These are phyloP conservation scores for Heteromyza rotundicornis DNA, from an alignment of 2,888 invertebrate species.

Conservation along the genomic window DNA sequence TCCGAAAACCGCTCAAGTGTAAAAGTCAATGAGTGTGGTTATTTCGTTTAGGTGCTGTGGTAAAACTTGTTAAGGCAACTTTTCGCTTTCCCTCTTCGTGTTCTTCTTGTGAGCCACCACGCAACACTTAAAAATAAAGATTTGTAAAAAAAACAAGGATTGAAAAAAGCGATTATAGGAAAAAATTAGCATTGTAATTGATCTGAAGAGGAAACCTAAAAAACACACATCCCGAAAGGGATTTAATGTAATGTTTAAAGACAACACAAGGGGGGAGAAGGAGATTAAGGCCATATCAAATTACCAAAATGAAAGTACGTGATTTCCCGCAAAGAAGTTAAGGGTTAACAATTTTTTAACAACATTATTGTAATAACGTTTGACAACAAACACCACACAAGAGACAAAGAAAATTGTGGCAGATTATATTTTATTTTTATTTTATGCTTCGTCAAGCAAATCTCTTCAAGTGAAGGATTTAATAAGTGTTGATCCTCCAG, in stretches of 20 bases:
- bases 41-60: constrained; percentile 51
- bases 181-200: constrained; percentile 56
- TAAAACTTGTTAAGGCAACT: constrained; percentile 42
- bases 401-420: constrained; percentile 16
- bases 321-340: constrained; percentile 10
- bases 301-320: constrained; percentile 23
- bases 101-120: too few relatives aligned
- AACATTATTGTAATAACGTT: constrained; percentile 13
- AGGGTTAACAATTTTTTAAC: constrained; percentile 24
- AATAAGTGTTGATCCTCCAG: too few relatives aligned
- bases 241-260: neutral
- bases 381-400: neutral
- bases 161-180: constrained; percentile 30
- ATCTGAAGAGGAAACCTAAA: constrained; percentile 63
- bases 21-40: constrained; percentile 43
- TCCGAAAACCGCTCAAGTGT: constrained; percentile 44
- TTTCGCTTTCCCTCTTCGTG: too few relatives aligned
- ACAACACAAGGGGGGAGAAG: too few relatives aligned
- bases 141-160: constrained; percentile 30
- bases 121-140: constrained; percentile 24
- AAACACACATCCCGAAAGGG: constrained; percentile 44
- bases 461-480: too few relatives aligned
- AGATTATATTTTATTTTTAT: constrained; percentile 31
- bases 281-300: constrained; percentile 16
- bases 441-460: constrained; percentile 24